Evolutionary conservation across 2,888 invertebrate genomes (phyloP).

Genomic region (Coremacera marginata): DNA sequence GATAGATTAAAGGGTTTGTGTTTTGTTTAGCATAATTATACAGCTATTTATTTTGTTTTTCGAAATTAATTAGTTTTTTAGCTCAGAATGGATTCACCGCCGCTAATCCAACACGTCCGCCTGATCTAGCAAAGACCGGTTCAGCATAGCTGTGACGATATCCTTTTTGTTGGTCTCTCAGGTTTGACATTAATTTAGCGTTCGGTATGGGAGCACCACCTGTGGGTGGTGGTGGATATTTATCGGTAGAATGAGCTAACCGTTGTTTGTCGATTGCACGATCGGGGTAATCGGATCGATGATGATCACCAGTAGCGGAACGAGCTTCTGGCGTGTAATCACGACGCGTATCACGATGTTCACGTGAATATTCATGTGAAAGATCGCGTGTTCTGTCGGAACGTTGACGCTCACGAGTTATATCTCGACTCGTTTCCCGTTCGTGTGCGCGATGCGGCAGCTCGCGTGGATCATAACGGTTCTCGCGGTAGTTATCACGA

Average conservation of each 20-base stretch:
- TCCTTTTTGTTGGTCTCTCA: conserved; percentile 60
- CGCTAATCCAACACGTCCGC: conserved; percentile 68
- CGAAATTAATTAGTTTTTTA: not conserved
- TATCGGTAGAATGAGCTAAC: conserved; percentile 37
- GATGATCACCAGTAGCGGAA: conserved; percentile 36
- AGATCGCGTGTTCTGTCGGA: conserved; percentile 45
- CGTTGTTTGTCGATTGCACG: conserved; percentile 50
- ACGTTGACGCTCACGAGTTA: conserved; percentile 33
- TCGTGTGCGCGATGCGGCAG: conserved; percentile 32
- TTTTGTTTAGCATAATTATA: conserved; percentile 16
- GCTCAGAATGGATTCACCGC: conserved; percentile 68
- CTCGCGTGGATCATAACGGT: conserved; percentile 39
- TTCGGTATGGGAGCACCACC: conserved; percentile 50
- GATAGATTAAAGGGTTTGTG: too few relatives aligned
- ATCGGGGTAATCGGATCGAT: conserved; percentile 38
- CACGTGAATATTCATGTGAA: conserved; percentile 46
- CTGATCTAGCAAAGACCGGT: conserved; percentile 64
- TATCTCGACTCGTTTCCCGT: conserved; percentile 44
- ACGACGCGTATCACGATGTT: conserved; percentile 36
- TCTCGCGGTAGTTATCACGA: conserved; percentile 7
- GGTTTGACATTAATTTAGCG: conserved; percentile 63
- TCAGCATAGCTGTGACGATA: conserved; percentile 69
- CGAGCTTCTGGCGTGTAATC: conserved; percentile 50
- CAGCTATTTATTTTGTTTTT: not conserved
- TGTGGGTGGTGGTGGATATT: conserved; percentile 55